A percentile compares a stretch with the other conserved stretches of the same genome.
These are phyloP conservation scores for Lamproptera curius DNA, from an alignment of 2,888 invertebrate species.

Conservation along the genomic window DNA sequence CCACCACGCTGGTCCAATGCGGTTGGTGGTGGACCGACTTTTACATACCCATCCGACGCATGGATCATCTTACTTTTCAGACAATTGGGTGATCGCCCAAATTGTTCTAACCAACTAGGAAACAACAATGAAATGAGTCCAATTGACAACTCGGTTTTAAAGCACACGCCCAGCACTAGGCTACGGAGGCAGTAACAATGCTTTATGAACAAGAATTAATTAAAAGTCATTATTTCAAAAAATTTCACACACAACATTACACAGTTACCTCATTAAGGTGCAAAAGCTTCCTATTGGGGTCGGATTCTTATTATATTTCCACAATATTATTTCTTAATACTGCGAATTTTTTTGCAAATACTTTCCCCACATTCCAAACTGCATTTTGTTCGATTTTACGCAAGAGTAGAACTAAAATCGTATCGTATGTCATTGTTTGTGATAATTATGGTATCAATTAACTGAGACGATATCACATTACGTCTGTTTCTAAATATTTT, in stretches of 20 bases:
- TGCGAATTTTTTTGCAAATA: slow-evolving; percentile 9
- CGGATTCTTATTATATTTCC: too few species aligned
- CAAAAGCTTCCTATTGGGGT: neutral
- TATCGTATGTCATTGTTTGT: slow-evolving; percentile 60
- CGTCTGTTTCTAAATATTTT: slow-evolving; percentile 53
- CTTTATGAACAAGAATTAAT: neutral
- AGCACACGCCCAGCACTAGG: too few species aligned
- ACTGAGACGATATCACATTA: slow-evolving; percentile 39
- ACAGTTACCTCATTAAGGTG: slow-evolving; percentile 3
- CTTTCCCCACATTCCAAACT: slow-evolving; percentile 7
- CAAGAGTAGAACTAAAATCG: slow-evolving; percentile 36
- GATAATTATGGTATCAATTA: slow-evolving; percentile 58
- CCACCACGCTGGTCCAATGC: too few species aligned
- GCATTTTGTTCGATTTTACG: slow-evolving; percentile 28
- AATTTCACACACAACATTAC: neutral
- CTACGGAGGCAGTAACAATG: neutral
- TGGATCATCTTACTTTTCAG: too few species aligned
- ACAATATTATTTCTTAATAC: slow-evolving; percentile 1
- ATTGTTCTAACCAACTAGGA: too few species aligned
- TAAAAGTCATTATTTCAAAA: neutral
- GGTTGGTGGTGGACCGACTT: too few species aligned
- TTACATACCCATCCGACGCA: too few species aligned
- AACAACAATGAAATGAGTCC: too few species aligned
- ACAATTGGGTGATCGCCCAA: too few species aligned
- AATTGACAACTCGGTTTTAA: too few species aligned